Evolutionary conservation across 2,888 invertebrate species (phyloP).

Genomic region (Phaonia tiefii): DNA sequence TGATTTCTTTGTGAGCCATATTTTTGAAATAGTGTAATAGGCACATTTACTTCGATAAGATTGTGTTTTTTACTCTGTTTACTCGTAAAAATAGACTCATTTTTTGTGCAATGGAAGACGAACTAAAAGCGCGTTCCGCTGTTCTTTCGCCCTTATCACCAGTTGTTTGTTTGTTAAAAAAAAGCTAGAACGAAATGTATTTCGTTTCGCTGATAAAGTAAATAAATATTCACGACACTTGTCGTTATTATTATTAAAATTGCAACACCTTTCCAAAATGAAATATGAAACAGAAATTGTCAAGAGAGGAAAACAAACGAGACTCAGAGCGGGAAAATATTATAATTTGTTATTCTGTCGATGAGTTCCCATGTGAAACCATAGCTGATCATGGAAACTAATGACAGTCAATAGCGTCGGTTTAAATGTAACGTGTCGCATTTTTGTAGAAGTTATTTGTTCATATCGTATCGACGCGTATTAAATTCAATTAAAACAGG

Average conservation of each 20-base stretch:
- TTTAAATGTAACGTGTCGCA: constrained; percentile 57
- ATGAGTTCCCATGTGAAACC: constrained; percentile 20
- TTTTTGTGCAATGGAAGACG: too few relatives aligned
- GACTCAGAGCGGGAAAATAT: constrained; percentile 4
- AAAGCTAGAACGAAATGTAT: constrained; percentile 25
- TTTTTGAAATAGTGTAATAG: too few relatives aligned
- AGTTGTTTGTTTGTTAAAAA: background rate
- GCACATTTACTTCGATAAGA: too few relatives aligned
- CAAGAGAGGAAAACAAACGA: constrained; percentile 5
- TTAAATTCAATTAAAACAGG: constrained; percentile 13
- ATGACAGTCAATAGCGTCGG: constrained; percentile 53
- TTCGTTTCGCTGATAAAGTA: constrained; percentile 49
- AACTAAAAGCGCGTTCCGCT: constrained; percentile 10
- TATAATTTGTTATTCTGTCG: constrained; percentile 7
- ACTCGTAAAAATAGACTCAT: too few relatives aligned
- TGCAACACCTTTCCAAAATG: constrained; percentile 46
- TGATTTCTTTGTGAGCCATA: too few relatives aligned
- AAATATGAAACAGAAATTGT: constrained; percentile 23
- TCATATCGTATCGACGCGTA: constrained; percentile 4
- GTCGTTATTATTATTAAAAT: constrained; percentile 9
- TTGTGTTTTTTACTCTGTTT: too few relatives aligned
- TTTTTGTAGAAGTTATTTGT: constrained; percentile 22
- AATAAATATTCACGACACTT: constrained; percentile 21
- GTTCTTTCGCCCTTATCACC: constrained; percentile 48
- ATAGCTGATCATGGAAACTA: background rate